Evolutionary conservation across 2,888 invertebrate species (phyloP).

Genomic region (Ernsta delagoae): DNA sequence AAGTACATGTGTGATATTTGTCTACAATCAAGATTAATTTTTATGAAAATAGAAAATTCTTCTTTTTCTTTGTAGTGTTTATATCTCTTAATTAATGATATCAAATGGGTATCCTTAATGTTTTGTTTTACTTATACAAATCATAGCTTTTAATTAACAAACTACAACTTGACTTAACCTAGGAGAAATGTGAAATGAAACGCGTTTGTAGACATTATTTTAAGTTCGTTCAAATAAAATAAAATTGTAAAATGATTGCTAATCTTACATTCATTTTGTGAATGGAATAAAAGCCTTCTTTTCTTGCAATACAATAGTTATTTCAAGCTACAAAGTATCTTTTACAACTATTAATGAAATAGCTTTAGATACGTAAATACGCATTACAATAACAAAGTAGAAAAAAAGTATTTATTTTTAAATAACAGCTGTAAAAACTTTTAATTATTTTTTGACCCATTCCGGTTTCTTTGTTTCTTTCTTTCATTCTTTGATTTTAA

Average conservation of each 20-base stretch:
- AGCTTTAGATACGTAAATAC: neutral
- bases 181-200: no score
- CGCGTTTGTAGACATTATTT: no score
- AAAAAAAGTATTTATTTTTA: neutral
- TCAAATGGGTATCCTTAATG: no score
- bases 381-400: neutral
- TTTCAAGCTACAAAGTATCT: neutral
- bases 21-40: no score
- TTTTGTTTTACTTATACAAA: no score
- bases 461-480: neutral
- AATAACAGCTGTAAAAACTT: neutral
- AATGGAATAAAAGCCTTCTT: neutral
- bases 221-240: no score
- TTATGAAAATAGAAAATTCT: no score
- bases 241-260: neutral
- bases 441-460: neutral
- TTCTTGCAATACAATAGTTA: neutral
- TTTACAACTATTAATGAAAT: neutral
- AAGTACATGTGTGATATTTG: no score
- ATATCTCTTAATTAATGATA: no score
- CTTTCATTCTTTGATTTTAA: neutral
- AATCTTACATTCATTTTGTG: slow-evolving; percentile 7
- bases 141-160: no score
- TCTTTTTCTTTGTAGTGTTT: no score
- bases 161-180: no score